Evolutionary conservation across 2,113 vertebrate genomes (phyloP), one percentile per base, ranked within the genome.

Genomic region (Ancistrus triradiatus): DNA sequence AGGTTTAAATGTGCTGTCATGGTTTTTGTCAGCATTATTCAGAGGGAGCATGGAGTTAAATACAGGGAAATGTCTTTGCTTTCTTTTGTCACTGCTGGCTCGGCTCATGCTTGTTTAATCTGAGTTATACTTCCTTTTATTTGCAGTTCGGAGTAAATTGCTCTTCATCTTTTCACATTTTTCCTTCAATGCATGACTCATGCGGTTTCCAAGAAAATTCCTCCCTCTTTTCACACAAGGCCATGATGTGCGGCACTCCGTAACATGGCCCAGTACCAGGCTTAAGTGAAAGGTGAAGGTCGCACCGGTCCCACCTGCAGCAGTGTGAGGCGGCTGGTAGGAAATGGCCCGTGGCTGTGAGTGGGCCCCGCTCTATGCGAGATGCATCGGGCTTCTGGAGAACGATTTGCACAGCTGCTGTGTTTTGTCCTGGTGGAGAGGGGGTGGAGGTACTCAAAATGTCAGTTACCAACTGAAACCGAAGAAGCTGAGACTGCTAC

Each of bases 391-490:
- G 43, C 53, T 60, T 55, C 19, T 44, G 21, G n/a, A n/a, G n/a
- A 31, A 79, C 79, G 79, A 70, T 74, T 83, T 77, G 81, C 80
- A 80, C 80, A 83, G 81, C 81, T 80, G 70, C 74, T 42, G 57
- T 56, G 47, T 61, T 72, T 48, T 59, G 56, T 61, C 19, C 52
- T 18, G 15, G 50, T 46, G 68, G 62, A 62, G 42, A 56, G 63
- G 47, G 66, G 59, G 59, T 67, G 21, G 52, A 62, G 25, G 19
- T 50, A 48, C 48, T 15, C 10, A 27, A 40, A 63, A 35, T 53
- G 40, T 46, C 50, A 55, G 50, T 46, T 40, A n/a, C 25, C 17
- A 21, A 18, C 50, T 62, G 63, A 66, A 62, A 50, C 43, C 17
- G 4, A 38, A 64, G 42, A 66, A 25, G 50, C 49, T 37, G 18